phyloP scores from a whole-genome alignment of 2,888 invertebrate genomes.

The Lepidochrysops patricia region DNA sequence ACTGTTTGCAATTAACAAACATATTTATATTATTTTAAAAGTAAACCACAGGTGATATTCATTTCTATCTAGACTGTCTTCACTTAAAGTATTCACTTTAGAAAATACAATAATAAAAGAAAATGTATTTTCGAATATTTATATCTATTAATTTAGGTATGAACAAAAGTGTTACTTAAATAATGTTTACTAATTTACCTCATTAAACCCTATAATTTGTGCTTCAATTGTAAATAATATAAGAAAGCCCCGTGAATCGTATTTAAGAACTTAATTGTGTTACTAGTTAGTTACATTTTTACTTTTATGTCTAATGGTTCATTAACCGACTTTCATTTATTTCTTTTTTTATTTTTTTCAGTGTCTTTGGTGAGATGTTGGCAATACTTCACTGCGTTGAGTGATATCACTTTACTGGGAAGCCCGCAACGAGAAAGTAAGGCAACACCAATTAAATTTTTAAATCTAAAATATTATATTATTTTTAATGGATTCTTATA shows the following conservation, averaged over 20 bases:
- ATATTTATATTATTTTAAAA: neutral
- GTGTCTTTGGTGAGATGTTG: conserved; percentile 14
- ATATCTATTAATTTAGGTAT: neutral
- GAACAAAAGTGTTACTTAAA: neutral
- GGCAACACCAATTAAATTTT: conserved; percentile 8
- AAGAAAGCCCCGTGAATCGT: too few relatives aligned
- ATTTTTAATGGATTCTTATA: too few relatives aligned
- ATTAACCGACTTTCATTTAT: too few relatives aligned
- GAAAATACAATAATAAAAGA: neutral
- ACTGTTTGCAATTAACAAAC: neutral
- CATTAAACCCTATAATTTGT: too few relatives aligned
- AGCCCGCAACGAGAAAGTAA: conserved; percentile 16
- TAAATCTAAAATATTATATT: too few relatives aligned
- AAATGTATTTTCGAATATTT: neutral
- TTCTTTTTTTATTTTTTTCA: conserved; percentile 5
- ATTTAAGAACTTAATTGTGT: too few relatives aligned
- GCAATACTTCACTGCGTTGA: conserved; percentile 23
- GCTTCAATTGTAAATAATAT: neutral
- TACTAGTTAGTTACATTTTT: too few relatives aligned
- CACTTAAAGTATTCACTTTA: neutral
- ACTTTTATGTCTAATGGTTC: too few relatives aligned
- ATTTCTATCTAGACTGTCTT: neutral
- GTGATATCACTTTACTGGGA: conserved; percentile 16
- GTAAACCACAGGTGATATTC: neutral
- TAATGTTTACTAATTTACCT: too few relatives aligned